Conservation (phyloP, 1,140 invertebrate species). For the Ceratosolen solmsi region DNA sequence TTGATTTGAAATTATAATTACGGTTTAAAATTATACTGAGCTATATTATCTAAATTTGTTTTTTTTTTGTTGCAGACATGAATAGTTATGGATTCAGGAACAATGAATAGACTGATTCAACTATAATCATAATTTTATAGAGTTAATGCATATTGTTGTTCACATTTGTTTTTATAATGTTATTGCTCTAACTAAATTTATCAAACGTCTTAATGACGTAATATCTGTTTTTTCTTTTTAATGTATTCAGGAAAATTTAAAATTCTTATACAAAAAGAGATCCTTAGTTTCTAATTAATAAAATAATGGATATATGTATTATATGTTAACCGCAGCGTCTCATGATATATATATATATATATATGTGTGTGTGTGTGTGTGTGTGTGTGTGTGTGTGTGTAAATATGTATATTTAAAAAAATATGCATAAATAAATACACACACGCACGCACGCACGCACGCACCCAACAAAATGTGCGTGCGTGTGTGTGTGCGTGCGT, state of each 20-base stretch:
- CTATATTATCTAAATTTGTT: too few relatives aligned
- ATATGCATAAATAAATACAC: too few relatives aligned
- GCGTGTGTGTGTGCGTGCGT: too few relatives aligned
- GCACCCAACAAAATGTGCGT: too few relatives aligned
- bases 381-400: too few relatives aligned
- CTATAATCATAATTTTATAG: neutral
- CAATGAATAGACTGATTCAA: conserved; percentile 55
- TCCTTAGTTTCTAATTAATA: neutral
- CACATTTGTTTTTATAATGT: conserved; percentile 5
- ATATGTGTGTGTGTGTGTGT: too few relatives aligned
- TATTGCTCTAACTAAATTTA: conserved; percentile 18
- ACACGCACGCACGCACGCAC: too few relatives aligned
- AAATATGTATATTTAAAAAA: too few relatives aligned
- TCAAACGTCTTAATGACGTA: neutral
- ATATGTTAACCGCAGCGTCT: neutral
- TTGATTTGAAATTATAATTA: too few relatives aligned
- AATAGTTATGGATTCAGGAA: conserved; percentile 78
- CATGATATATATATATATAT: neutral
- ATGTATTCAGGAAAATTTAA: conserved; percentile 25
- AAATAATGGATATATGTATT: conserved; percentile 13
- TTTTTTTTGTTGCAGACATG: conserved; percentile 73
- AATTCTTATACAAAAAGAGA: neutral
- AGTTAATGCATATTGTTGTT: conserved; percentile 12
- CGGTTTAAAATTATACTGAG: too few relatives aligned
- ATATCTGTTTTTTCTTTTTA: conserved; percentile 21